These are phyloP conservation scores for Gracilinanus agilis DNA, from an alignment of 2,113 vertebrate species.

Conservation along the genomic window DNA sequence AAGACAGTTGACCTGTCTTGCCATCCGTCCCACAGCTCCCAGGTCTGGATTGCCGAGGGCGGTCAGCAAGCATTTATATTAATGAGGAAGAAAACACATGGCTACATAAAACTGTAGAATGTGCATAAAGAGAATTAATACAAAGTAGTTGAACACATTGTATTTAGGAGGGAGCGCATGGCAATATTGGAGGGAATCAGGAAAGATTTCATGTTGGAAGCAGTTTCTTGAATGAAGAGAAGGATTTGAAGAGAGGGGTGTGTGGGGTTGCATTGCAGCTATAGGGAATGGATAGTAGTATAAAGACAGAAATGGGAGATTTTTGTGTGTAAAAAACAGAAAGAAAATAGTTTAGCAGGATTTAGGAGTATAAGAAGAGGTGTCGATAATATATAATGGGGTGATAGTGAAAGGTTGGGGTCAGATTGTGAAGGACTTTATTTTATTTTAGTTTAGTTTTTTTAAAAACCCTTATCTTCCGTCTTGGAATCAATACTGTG, in stretches of 20 bases:
- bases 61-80: not conserved
- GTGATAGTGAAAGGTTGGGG: not conserved
- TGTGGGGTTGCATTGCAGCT: not conserved
- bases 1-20: not conserved
- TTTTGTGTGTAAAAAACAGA: not conserved
- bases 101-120: not conserved
- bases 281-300: not conserved
- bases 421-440: not conserved
- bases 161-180: no score
- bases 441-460: no score
- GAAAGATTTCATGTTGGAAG: not conserved
- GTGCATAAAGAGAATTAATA: not conserved
- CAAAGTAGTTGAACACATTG: no score
- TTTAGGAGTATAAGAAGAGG: not conserved
- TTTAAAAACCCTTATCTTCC: no score
- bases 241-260: not conserved
- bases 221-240: not conserved
- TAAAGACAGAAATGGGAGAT: not conserved
- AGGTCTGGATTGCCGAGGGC: not conserved
- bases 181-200: not conserved
- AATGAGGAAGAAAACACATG: not conserved
- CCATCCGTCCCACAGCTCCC: not conserved
- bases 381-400: not conserved
- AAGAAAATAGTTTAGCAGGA: not conserved
- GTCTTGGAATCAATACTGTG: no score